Evolutionary conservation across 2,113 vertebrate genomes (phyloP).

Genomic region (Rattus norvegicus): GRCr8 NC_086029.1:95901001-95901500

Average conservation of each 20-base stretch:
- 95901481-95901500: background rate
- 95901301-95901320: slow-evolving; percentile 89
- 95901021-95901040: slow-evolving; percentile 50
- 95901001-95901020: background rate
- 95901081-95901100: slow-evolving; percentile 55
- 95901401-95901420: slow-evolving; percentile 83
- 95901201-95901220: slow-evolving; percentile 78
- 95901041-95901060: slow-evolving; percentile 3
- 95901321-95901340: slow-evolving; percentile 86
- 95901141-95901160: slow-evolving; percentile 9
- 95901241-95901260: slow-evolving; percentile 17
- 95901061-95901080: background rate
- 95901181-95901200: slow-evolving; percentile 26
- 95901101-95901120: background rate
- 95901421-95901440: slow-evolving; percentile 85
- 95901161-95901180: slow-evolving; percentile 69
- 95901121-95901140: background rate
- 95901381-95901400: slow-evolving; percentile 86
- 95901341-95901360: background rate
- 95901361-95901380: slow-evolving; percentile 89
- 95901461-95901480: background rate
- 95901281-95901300: slow-evolving; percentile 74
- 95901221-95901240: slow-evolving; percentile 73
- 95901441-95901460: background rate
- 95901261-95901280: slow-evolving; percentile 72